Conservation (phyloP, 1,140 invertebrate species). For the Conus betulinus region DNA sequence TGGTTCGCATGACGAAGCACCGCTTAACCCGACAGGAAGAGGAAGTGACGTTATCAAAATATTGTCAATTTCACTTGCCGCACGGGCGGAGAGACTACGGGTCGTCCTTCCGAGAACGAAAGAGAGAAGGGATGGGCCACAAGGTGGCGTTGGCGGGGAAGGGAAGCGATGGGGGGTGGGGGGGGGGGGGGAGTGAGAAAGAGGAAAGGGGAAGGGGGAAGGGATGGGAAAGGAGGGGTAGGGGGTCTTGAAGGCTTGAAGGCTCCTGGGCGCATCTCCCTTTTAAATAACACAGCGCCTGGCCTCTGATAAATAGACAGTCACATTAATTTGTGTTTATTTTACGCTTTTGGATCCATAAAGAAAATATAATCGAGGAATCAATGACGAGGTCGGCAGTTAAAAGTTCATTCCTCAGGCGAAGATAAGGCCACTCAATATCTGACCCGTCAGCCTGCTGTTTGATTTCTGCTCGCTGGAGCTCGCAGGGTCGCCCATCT, state of each 20-base stretch:
- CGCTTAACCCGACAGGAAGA: constrained; percentile 34
- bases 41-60: constrained; percentile 41
- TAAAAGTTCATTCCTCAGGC: constrained; percentile 38
- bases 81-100: not conserved
- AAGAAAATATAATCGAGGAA: constrained; percentile 39
- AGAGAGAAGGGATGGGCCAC: not conserved
- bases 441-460: constrained; percentile 32
- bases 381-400: constrained; percentile 35
- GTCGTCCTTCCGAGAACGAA: not conserved
- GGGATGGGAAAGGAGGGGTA: not conserved
- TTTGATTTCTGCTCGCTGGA: constrained; percentile 38
- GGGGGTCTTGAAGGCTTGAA: not conserved
- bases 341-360: constrained; percentile 36
- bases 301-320: constrained; percentile 38
- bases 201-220: not conserved
- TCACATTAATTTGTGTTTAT: constrained; percentile 41
- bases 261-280: constrained; percentile 16
- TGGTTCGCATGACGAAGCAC: constrained; percentile 34
- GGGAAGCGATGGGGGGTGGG: not conserved
- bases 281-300: constrained; percentile 36
- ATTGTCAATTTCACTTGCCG: constrained; percentile 40
- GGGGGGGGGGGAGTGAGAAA: not conserved
- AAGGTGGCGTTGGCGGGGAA: not conserved
- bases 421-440: constrained; percentile 38
- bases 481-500: not conserved